These are phyloP conservation scores for Spodoptera picta DNA, from an alignment of 2,888 invertebrate genomes.

Conservation along the genomic window DNA sequence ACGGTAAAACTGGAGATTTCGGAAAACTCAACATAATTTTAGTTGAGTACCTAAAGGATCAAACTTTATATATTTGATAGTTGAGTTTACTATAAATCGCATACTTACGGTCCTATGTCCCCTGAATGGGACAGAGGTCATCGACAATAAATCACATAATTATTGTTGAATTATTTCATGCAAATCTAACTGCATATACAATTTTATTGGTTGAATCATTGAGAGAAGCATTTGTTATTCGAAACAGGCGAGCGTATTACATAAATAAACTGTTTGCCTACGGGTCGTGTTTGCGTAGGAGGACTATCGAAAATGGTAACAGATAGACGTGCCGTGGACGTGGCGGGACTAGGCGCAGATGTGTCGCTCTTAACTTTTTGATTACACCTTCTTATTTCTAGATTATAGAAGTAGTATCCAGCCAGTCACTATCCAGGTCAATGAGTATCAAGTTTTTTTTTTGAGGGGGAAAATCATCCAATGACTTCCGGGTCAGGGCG, in stretches of 20 bases:
- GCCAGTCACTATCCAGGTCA: neutral
- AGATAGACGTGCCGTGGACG: slow-evolving; percentile 32
- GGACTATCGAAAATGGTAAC: slow-evolving; percentile 23
- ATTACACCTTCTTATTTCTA: neutral
- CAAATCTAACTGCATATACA: slow-evolving; percentile 5
- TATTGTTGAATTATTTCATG: slow-evolving; percentile 9
- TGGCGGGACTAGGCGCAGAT: slow-evolving; percentile 14
- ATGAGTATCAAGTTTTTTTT: neutral
- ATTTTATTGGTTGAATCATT: slow-evolving; percentile 14
- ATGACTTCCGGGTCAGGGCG: too few species aligned
- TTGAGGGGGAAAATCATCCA: too few species aligned
- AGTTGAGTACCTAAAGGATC: too few species aligned
- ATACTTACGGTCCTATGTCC: too few species aligned
- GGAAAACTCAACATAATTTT: too few species aligned
- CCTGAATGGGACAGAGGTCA: too few species aligned
- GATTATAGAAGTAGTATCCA: slow-evolving; percentile 1
- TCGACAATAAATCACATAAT: too few species aligned
- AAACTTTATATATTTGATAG: too few species aligned
- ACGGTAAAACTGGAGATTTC: slow-evolving; percentile 3
- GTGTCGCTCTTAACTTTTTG: slow-evolving; percentile 5
- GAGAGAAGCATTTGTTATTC: slow-evolving; percentile 40
- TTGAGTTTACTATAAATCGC: too few species aligned
- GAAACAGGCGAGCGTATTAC: slow-evolving; percentile 31
- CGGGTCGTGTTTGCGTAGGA: slow-evolving; percentile 52
- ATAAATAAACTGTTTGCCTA: slow-evolving; percentile 50